phyloP scores from a whole-genome alignment of 2,797 vertebrate genomes.

The Rhynchonycteris naso region DNA sequence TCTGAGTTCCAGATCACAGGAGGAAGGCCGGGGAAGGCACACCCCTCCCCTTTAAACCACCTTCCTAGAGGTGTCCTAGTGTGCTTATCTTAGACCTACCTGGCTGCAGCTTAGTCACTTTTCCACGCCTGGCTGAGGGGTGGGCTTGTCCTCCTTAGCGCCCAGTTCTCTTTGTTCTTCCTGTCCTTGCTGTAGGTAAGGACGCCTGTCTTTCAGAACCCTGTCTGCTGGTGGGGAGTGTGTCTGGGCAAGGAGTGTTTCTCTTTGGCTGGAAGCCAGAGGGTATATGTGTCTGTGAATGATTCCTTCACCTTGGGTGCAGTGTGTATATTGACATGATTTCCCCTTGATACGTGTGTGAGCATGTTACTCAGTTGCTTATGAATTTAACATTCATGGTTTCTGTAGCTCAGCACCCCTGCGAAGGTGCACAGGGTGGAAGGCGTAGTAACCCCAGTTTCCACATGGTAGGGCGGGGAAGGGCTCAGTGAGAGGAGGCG shows the following conservation, averaged over 20 bases:
- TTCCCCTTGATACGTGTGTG: background rate
- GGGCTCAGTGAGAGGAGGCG: background rate
- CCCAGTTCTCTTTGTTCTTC: background rate
- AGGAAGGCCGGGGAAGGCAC: background rate
- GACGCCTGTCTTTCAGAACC: background rate
- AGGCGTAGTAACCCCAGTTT: background rate
- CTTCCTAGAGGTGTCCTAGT: constrained; percentile 2
- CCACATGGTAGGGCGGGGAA: background rate
- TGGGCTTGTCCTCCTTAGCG: background rate
- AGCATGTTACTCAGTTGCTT: background rate
- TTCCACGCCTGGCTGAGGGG: background rate
- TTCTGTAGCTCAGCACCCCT: background rate
- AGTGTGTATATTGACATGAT: background rate
- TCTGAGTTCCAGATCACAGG: background rate
- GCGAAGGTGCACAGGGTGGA: background rate
- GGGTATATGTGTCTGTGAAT: background rate
- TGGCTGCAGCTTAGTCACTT: background rate
- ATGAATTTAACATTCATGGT: constrained; percentile 5
- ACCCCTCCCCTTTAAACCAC: background rate
- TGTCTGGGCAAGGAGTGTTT: background rate
- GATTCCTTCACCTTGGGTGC: background rate
- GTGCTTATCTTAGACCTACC: background rate
- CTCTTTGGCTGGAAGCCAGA: constrained; percentile 2
- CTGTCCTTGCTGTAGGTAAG: background rate
- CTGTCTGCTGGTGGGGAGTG: background rate